phyloP scores from a whole-genome alignment of 2,888 invertebrate species.

The Criorhina ranunculi region DNA sequence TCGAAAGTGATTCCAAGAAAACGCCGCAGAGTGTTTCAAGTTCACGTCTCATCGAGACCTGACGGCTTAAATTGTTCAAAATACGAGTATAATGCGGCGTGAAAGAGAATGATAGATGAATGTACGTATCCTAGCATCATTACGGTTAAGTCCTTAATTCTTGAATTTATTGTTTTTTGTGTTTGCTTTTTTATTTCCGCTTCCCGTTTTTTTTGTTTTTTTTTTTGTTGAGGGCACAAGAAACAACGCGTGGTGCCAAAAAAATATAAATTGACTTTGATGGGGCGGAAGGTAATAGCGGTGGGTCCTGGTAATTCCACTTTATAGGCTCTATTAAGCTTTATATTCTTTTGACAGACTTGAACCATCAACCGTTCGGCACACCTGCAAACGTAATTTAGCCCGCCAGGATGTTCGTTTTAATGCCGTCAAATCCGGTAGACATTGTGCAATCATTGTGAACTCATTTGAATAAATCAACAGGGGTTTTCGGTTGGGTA shows the following conservation, averaged over 20 bases:
- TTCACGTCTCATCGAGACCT: not conserved
- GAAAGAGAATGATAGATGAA: not conserved
- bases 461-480: conserved; percentile 43
- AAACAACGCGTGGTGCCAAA: conserved; percentile 7
- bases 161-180: conserved; percentile 53
- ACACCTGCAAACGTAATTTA: not conserved
- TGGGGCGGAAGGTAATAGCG: not conserved
- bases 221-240: not conserved
- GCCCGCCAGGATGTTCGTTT: not conserved
- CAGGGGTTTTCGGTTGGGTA: not conserved
- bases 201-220: not conserved
- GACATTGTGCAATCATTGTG: conserved; percentile 35
- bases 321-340: conserved; percentile 49
- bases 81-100: not conserved
- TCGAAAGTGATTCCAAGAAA: not conserved
- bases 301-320: conserved; percentile 24
- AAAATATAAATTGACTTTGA: conserved; percentile 40
- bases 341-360: conserved; percentile 30
- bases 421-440: conserved; percentile 1
- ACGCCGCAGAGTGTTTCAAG: conserved; percentile 1
- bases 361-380: not conserved
- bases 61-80: not conserved
- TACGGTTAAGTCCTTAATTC: conserved; percentile 54
- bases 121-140: conserved; percentile 19
- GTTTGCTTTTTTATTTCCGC: not conserved